These are phyloP conservation scores for Tetragonisca angustula DNA, from an alignment of 2,888 invertebrate species.

Conservation along the genomic window DNA sequence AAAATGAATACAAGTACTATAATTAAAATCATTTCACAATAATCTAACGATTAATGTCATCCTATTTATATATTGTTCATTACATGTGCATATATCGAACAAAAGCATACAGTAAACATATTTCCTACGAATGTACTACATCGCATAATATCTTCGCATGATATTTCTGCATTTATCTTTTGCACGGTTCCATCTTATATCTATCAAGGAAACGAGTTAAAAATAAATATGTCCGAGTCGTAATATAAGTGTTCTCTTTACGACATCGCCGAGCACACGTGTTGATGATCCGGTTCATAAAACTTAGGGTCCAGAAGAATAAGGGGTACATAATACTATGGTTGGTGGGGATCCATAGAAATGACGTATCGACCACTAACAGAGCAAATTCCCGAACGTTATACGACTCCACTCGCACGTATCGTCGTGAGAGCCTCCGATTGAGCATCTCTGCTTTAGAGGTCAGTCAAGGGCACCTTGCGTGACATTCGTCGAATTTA, in stretches of 20 bases:
- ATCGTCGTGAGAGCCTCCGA: neutral
- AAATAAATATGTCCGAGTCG: constrained; percentile 9
- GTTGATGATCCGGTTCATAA: constrained; percentile 50
- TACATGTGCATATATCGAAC: neutral
- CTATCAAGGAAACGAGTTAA: neutral
- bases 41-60: neutral
- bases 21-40: neutral
- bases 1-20: neutral
- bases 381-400: constrained; percentile 40
- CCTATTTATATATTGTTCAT: neutral
- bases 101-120: neutral
- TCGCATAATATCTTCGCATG: too few relatives aligned
- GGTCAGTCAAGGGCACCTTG: constrained; percentile 80
- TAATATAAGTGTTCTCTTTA: constrained; percentile 10
- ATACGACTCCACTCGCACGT: constrained; percentile 24
- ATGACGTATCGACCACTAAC: constrained; percentile 72
- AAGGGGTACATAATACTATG: neutral
- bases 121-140: neutral
- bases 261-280: constrained; percentile 48
- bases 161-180: constrained; percentile 4
- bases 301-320: constrained; percentile 24
- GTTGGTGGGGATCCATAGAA: constrained; percentile 49
- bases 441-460: constrained; percentile 75
- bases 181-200: neutral
- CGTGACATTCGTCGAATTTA: constrained; percentile 73